Base-by-base conservation (phyloP, 2,113 vertebrate genomes). In the Riparia riparia region DNA sequence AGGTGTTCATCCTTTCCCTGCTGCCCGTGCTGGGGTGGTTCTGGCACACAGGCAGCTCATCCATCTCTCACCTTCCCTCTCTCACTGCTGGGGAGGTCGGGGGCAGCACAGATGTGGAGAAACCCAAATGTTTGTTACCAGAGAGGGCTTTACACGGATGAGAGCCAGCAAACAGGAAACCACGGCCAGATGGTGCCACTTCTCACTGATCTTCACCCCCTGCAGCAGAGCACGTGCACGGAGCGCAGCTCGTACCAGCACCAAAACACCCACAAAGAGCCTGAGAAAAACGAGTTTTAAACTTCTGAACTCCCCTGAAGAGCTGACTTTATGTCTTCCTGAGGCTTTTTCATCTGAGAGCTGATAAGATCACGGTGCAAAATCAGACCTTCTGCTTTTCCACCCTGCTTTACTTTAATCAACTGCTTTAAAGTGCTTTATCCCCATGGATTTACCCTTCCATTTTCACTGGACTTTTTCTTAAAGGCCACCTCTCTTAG, bases 401-500 rank as follows among this genome's bases (percentile, higher is more conserved):
- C 34, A 32, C 65, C 4, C 50, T 66, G 34, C 47, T 89, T 91
- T 72, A 3, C 44, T 94, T 74, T 87, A 89, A 94, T 89, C 69
- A 60, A 17, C 0, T 4, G 20, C 77, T 82, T 83, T 41, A 37
- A 84, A 76, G 77, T 17, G 8, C 53, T 84, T 87, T 45, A 76
- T 91, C 44, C 63, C 77, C 41, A 7, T 10, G 65, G 73, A 44
- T 91, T 93, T 74, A 17, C 51, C 49, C 44, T 71, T 26, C n/a
- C 57, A 53, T 91, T 84, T 87, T 76, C 9, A 6, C 34, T 72
- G 41, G 69, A 26, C 17, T 60, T 89, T 60, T 92, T 70, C 31
- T 80, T 95, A 91, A 90, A 89, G 89, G 83, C 61, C 64, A 79
- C 28, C 6, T 96, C 26, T 94, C 51, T 64, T 12, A 45, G 15